These are phyloP conservation scores for Coilia nasus DNA, from an alignment of 2,797 vertebrate genomes.

Conservation along the genomic window DNA sequence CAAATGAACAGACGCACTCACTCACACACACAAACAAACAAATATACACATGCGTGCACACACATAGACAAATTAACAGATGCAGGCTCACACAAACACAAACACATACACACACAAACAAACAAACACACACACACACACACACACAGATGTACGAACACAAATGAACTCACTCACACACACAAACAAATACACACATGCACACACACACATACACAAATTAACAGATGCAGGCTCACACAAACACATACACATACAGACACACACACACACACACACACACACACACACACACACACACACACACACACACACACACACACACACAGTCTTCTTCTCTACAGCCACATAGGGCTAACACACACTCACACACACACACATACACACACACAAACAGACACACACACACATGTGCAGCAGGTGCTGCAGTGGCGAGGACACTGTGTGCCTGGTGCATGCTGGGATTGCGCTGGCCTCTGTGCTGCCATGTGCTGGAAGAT, in stretches of 20 bases:
- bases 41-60: not conserved
- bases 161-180: not conserved
- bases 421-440: not conserved
- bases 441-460: constrained; percentile 28
- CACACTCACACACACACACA: constrained; percentile 3
- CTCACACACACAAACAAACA: not conserved
- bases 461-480: constrained; percentile 8
- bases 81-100: not conserved
- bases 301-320: no score
- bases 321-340: no score
- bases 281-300: no score
- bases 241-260: not conserved
- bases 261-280: not conserved
- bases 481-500: constrained; percentile 42
- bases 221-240: not conserved
- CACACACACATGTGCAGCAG: not conserved
- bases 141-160: not conserved
- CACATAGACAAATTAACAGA: not conserved
- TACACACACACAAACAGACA: not conserved
- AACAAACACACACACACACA: not conserved
- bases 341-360: no score
- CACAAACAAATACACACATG: not conserved
- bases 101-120: not conserved
- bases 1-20: not conserved
- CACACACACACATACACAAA: not conserved